Evolutionary conservation across 2,797 vertebrate species (phyloP), one percentile per base, ranked within the genome.

Genomic region (Melanotaenia maccullochi): DNA sequence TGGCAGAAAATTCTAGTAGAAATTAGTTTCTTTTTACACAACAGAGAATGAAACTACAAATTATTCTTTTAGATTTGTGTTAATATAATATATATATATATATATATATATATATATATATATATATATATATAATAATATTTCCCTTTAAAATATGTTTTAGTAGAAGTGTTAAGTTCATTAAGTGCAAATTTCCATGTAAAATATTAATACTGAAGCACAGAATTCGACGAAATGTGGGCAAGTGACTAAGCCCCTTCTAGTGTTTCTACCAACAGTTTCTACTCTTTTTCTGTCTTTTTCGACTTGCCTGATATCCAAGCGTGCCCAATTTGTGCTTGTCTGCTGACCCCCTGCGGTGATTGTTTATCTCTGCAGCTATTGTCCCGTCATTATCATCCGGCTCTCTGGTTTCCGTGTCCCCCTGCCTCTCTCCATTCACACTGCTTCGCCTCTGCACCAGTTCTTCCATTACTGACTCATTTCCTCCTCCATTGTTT

Each of bases 301-400:
- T 25, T 66, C 20, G 30, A 84, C 87, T 77, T 79, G 86, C 95
- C 93, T 94, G 92, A 61, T 87, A 84, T 28, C 87, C 79, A 0
- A 89, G 0, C 0, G 93, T 90, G 18, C 78, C 77, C 83, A 78
- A 93, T 80, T 85, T 93, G 36, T 87, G 54, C 75, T 87, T 93
- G 44, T 94, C 90, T 87, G 76, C 81, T 79, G 90, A 85, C 87
- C 85, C 92, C 93, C 42, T 79, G 78, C 89, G 93, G 85, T 81
- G 68, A 30, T 32, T 9, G 35, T 59, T 47, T 32, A 51, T 66
- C 4, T 90, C 91, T 90, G 89, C 86, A 86, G 68, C 24, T 57
- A 71, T n/a, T 9, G 75, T 18, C 22, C 62, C 83, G 5, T 93
- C 72, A 1, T 38, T 30, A 20, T 5, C 42, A 5, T 89, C 91